Evolutionary conservation across 2,113 vertebrate species (phyloP).

Genomic region (Barnardius zonarius): DNA sequence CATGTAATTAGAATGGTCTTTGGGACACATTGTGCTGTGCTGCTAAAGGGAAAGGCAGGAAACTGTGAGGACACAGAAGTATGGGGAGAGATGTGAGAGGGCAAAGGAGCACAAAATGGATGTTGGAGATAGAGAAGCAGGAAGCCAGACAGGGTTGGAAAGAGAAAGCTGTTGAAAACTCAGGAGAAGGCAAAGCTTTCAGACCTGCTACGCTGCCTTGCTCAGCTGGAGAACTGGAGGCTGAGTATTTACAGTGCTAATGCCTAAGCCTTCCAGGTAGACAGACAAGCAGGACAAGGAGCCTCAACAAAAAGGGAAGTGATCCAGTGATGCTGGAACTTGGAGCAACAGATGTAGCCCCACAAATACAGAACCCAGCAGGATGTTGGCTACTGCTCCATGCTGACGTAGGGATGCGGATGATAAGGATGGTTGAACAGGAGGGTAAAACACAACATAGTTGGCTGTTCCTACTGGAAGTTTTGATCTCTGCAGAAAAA

Average conservation of each 20-base stretch:
- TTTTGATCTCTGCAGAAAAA: constrained; percentile 51
- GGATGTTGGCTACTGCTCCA: not conserved
- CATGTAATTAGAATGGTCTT: not conserved
- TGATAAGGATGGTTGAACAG: not conserved
- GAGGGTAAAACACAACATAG: not conserved
- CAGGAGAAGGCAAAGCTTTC: not conserved
- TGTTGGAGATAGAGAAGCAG: not conserved
- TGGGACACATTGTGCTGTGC: not conserved
- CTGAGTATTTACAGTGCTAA: not conserved
- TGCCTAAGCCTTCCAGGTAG: not conserved
- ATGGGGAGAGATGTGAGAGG: not conserved
- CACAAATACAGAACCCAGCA: not conserved
- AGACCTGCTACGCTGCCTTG: not conserved
- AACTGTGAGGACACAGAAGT: not conserved
- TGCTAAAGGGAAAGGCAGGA: not conserved
- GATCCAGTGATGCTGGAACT: not conserved
- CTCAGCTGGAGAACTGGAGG: not conserved
- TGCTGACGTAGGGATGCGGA: not conserved
- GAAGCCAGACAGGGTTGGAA: not conserved
- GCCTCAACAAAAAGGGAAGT: not conserved
- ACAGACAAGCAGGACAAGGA: not conserved
- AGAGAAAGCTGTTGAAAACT: not conserved
- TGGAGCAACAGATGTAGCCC: not conserved
- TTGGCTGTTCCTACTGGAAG: not conserved
- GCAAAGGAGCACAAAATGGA: not conserved